phyloP scores from a whole-genome alignment of 1,140 invertebrate genomes.

The Bombus terrestris region DNA sequence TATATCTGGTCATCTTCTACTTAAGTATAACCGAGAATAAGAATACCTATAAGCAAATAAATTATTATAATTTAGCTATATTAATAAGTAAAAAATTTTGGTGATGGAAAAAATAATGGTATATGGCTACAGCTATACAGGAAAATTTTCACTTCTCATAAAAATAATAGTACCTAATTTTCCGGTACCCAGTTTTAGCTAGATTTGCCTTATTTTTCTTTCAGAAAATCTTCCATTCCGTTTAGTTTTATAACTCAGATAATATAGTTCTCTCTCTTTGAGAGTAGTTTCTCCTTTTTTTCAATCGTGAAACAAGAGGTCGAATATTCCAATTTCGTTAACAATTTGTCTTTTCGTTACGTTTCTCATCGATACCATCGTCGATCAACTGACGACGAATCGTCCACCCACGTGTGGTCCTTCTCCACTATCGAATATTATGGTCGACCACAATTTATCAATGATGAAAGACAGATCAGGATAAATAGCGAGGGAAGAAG shows the following conservation, averaged over 20 bases:
- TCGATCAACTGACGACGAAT: not conserved
- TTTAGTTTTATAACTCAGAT: not conserved
- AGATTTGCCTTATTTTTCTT: no score
- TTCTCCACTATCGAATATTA: not conserved
- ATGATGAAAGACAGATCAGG: not conserved
- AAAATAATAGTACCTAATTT: no score
- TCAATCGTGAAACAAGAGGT: not conserved
- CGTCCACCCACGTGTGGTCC: not conserved
- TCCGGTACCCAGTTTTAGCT: no score
- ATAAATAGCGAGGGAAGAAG: not conserved
- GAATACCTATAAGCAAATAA: no score
- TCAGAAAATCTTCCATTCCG: not conserved
- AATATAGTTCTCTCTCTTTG: not conserved
- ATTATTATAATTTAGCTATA: no score
- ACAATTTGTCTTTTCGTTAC: constrained; percentile 23
- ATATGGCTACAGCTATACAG: no score
- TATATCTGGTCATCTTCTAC: no score
- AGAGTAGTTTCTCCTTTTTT: not conserved
- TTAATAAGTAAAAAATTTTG: no score
- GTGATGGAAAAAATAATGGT: no score
- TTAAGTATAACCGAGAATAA: no score
- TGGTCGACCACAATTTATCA: constrained; percentile 18
- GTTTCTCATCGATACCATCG: constrained; percentile 22
- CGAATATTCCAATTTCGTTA: not conserved
- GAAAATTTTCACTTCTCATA: no score